phyloP scores from a whole-genome alignment of 2,797 vertebrate species.

The Spea hammondii region DNA sequence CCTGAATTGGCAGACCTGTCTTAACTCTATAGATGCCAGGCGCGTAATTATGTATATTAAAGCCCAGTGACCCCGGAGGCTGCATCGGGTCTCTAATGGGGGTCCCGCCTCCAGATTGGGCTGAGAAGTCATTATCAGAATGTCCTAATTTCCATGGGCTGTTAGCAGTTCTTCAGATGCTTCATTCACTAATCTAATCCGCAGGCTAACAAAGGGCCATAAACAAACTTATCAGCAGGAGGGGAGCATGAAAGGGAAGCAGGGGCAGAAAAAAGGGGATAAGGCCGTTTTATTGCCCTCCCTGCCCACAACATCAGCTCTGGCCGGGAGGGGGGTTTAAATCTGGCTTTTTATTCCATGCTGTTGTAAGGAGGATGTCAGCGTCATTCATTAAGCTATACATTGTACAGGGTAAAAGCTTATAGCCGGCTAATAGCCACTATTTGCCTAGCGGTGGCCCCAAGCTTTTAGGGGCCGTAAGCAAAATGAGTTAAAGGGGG shows the following conservation, averaged over 20 bases:
- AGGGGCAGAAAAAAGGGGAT: conserved; percentile 4
- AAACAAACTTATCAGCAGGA: conserved; percentile 40
- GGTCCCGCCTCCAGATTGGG: not conserved
- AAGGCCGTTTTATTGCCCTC: conserved; percentile 8
- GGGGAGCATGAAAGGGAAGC: conserved; percentile 6
- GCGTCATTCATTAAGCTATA: too few species aligned
- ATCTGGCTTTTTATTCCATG: conserved; percentile 3
- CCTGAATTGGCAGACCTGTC: too few species aligned
- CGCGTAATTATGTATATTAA: too few species aligned
- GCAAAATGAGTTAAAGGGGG: too few species aligned
- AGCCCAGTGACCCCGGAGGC: too few species aligned
- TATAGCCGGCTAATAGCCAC: too few species aligned
- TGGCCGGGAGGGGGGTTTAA: conserved; percentile 30
- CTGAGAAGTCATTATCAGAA: not conserved
- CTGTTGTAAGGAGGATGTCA: too few species aligned
- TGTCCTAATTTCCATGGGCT: not conserved
- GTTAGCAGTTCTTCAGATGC: not conserved
- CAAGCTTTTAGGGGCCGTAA: too few species aligned
- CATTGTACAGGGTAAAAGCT: too few species aligned
- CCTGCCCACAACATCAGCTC: conserved; percentile 14
- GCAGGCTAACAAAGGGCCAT: conserved; percentile 1
- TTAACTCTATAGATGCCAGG: too few species aligned
- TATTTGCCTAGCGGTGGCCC: too few species aligned
- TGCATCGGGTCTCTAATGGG: not conserved
- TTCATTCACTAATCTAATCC: not conserved